phyloP scores from a whole-genome alignment of 2,888 invertebrate species.

The Chymomyza fuscimana region DNA sequence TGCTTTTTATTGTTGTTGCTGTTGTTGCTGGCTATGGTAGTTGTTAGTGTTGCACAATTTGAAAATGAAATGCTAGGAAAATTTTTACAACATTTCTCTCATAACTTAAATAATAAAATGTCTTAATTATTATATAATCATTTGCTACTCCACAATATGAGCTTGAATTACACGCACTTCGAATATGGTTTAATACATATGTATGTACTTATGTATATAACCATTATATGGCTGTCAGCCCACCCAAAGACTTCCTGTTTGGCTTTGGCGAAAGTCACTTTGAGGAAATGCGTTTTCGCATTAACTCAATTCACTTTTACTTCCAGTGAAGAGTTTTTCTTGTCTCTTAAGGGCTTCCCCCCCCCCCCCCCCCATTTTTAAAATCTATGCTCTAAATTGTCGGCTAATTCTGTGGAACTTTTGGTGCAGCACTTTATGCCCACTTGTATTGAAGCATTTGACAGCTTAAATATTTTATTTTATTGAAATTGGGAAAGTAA shows the following conservation, averaged over 20 bases:
- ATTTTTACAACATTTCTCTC: neutral
- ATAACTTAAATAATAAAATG: slow-evolving; percentile 21
- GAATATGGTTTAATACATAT: slow-evolving; percentile 25
- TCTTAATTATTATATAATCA: slow-evolving; percentile 43
- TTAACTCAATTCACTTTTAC: neutral
- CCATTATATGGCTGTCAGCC: neutral
- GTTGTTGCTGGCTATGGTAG: neutral
- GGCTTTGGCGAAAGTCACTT: neutral
- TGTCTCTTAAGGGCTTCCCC: neutral
- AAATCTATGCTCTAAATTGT: neutral
- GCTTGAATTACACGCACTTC: slow-evolving; percentile 28
- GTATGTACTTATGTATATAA: neutral
- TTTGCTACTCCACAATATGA: neutral
- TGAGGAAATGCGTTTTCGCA: neutral
- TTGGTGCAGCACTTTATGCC: neutral
- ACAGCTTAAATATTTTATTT: neutral
- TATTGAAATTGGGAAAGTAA: slow-evolving; percentile 2
- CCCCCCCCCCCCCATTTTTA: neutral
- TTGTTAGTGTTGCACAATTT: slow-evolving; percentile 10
- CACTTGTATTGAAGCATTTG: neutral
- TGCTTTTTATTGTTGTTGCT: neutral
- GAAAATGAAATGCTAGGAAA: slow-evolving; percentile 12
- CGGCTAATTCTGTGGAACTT: neutral
- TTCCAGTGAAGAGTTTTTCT: neutral
- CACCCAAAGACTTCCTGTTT: neutral